Evolutionary conservation across 2,888 invertebrate species (phyloP).

Genomic region (Seladonia tumulorum): DNA sequence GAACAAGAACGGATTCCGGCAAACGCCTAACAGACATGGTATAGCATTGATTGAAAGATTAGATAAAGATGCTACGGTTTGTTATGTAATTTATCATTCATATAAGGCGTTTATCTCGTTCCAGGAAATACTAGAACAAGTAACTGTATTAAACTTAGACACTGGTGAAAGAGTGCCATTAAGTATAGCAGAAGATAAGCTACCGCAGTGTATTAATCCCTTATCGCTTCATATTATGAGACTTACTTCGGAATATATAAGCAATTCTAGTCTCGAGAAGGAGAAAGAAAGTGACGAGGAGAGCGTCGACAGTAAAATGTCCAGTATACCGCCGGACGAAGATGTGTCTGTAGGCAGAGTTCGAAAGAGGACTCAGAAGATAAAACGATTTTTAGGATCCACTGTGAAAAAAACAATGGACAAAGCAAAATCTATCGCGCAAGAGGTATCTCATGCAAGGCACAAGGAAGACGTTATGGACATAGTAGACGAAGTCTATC

Average conservation of each 20-base stretch:
- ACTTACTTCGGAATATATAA: constrained; percentile 91
- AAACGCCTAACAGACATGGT: constrained; percentile 94
- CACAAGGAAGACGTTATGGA: constrained; percentile 95
- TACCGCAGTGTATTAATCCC: constrained; percentile 96
- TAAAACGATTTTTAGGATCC: constrained; percentile 93
- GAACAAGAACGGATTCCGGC: constrained; percentile 94
- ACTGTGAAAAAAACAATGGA: constrained; percentile 96
- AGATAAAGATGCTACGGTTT: too few relatives aligned
- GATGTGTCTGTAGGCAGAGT: constrained; percentile 85
- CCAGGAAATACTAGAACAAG: constrained; percentile 95
- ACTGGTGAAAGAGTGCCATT: constrained; percentile 97
- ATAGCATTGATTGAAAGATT: constrained; percentile 47
- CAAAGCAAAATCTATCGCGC: constrained; percentile 95
- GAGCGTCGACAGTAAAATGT: constrained; percentile 88
- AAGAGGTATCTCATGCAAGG: constrained; percentile 94
- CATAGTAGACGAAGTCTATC: constrained; percentile 92
- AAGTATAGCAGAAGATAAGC: constrained; percentile 96
- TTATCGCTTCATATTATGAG: constrained; percentile 94
- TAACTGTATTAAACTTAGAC: constrained; percentile 92
- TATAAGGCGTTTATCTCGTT: constrained; percentile 42
- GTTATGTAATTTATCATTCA: not conserved
- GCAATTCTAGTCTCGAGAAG: constrained; percentile 87
- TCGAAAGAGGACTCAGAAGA: constrained; percentile 86
- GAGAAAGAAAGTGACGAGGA: constrained; percentile 92
- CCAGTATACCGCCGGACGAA: constrained; percentile 85